Evolutionary conservation across 2,113 vertebrate genomes (phyloP).

Genomic region (Stictonetta naevosa): DNA sequence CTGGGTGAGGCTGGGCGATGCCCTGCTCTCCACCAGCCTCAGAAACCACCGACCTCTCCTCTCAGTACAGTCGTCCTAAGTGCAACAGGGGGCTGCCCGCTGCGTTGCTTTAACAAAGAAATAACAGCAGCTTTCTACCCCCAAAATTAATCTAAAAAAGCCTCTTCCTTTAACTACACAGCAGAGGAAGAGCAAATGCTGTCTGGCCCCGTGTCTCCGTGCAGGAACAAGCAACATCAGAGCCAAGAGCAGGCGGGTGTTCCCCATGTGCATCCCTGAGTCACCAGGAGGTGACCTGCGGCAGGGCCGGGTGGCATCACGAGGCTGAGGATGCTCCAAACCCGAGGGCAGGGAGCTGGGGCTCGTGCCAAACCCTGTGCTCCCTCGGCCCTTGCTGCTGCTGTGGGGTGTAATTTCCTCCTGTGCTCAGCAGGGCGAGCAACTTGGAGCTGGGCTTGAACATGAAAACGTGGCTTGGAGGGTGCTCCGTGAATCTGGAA

Average conservation of each 20-base stretch:
- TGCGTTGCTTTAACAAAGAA: neutral
- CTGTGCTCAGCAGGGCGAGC: too few relatives aligned
- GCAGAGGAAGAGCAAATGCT: neutral
- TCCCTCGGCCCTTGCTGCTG: neutral
- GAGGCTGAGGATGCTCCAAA: neutral
- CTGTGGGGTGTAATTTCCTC: too few relatives aligned
- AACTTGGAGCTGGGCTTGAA: too few relatives aligned
- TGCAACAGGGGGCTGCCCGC: neutral
- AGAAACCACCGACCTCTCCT: neutral
- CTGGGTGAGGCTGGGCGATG: neutral
- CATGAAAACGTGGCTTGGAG: too few relatives aligned
- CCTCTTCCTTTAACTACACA: neutral
- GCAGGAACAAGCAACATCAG: neutral
- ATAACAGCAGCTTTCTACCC: neutral
- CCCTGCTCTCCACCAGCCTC: neutral
- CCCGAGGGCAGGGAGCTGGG: neutral
- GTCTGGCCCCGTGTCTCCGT: rapidly evolving
- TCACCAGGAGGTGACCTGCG: neutral
- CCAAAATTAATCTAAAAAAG: neutral
- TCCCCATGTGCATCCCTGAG: rapidly evolving
- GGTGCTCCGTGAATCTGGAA: neutral
- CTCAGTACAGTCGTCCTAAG: neutral
- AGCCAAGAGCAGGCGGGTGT: neutral
- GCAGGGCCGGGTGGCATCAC: neutral
- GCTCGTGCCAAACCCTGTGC: neutral